Conservation (phyloP, 2,888 invertebrate species). For the Pristionchus arcanus region DNA sequence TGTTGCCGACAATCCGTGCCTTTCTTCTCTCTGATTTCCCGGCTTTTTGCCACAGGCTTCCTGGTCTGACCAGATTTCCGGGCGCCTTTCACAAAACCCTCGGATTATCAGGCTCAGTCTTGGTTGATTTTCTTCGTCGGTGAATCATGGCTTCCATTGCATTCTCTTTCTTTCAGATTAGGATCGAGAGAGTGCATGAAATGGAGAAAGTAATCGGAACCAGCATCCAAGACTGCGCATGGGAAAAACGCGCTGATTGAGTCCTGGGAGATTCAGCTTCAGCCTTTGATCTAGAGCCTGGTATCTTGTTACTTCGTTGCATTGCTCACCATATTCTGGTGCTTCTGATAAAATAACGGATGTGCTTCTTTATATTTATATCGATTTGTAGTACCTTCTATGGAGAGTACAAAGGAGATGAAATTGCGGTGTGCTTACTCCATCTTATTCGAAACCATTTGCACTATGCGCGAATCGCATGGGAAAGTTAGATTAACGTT, state of each 20-base stretch:
- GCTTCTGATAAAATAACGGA: no score
- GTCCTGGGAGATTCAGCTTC: neutral
- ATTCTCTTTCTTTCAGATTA: neutral
- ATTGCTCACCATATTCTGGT: neutral
- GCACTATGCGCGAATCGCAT: no score
- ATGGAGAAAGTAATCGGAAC: neutral
- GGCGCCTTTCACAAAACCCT: slow-evolving; percentile 1
- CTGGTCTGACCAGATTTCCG: neutral
- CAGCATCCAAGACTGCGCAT: neutral
- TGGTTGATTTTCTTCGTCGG: neutral
- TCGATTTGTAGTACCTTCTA: no score
- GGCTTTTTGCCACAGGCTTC: neutral
- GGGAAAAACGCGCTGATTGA: slow-evolving; percentile 25
- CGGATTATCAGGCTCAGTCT: neutral
- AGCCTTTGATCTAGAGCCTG: neutral
- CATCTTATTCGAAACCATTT: no score
- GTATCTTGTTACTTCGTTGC: neutral
- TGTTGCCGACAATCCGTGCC: neutral
- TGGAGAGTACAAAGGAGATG: no score
- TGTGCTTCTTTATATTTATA: no score
- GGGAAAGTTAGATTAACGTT: neutral
- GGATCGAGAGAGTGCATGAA: neutral
- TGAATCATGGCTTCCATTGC: neutral
- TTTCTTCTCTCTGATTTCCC: neutral
- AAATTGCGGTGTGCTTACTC: no score